These are phyloP conservation scores for Megalops cyprinoides DNA, from an alignment of 2,797 vertebrate genomes.

Conservation along the genomic window DNA sequence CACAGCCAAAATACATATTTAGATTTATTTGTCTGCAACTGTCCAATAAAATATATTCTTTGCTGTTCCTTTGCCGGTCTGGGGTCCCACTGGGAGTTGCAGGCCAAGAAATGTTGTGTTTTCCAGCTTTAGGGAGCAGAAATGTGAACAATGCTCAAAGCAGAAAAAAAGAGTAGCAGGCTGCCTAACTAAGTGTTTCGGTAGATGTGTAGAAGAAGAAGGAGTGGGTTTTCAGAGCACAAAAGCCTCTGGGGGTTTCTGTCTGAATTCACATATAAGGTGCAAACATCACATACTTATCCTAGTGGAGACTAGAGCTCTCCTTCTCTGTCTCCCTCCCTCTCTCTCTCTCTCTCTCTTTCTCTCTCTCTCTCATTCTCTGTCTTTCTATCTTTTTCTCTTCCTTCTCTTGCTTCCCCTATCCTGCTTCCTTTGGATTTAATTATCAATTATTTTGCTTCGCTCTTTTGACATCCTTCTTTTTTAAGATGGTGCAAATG, in stretches of 20 bases:
- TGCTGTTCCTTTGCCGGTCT: conserved; percentile 74
- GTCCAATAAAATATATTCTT: conserved; percentile 81
- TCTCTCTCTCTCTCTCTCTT: conserved; percentile 45
- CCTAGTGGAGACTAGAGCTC: conserved; percentile 59
- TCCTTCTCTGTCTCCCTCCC: conserved; percentile 55
- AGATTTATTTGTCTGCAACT: conserved; percentile 83
- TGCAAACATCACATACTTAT: conserved; percentile 68
- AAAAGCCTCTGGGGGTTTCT: conserved; percentile 68
- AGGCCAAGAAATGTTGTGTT: conserved; percentile 79
- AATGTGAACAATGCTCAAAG: conserved; percentile 77
- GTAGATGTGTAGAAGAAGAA: conserved; percentile 63
- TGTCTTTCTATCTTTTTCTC: conserved; percentile 33
- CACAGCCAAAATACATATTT: conserved; percentile 82
- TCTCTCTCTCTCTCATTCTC: conserved; percentile 25
- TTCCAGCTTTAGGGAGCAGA: conserved; percentile 79
- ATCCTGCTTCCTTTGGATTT: neutral
- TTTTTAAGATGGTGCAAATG: conserved; percentile 8
- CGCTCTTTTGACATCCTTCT: conserved; percentile 36
- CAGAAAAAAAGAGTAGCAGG: conserved; percentile 46
- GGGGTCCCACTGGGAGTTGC: conserved; percentile 75
- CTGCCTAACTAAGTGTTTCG: conserved; percentile 66
- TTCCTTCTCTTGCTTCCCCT: neutral
- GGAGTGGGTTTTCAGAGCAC: conserved; percentile 68
- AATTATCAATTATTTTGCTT: neutral
- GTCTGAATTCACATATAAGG: conserved; percentile 61